phyloP scores from a whole-genome alignment of 1,140 invertebrate species.

The Hetaerina americana region DNA sequence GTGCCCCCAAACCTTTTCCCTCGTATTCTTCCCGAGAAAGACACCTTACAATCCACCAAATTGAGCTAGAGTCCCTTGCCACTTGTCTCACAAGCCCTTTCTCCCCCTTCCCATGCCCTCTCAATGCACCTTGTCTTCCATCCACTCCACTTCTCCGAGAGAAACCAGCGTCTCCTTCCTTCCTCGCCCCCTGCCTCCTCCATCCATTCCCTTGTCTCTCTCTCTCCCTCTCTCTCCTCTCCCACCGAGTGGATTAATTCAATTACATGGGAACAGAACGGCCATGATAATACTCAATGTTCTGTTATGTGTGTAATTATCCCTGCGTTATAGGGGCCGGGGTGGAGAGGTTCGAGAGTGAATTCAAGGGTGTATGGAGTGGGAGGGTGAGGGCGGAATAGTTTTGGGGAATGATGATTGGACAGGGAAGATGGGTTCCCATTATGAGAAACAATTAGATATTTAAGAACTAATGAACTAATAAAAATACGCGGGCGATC shows the following conservation, averaged over 20 bases:
- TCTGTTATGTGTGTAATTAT: slow-evolving; percentile 20
- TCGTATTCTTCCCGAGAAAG: not conserved
- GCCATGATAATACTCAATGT: slow-evolving; percentile 16
- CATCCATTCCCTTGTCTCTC: slow-evolving; percentile 8
- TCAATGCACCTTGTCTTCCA: no score
- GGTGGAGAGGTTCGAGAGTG: slow-evolving; percentile 4
- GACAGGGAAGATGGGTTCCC: no score
- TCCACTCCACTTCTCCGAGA: no score
- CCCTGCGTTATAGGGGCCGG: slow-evolving; percentile 17
- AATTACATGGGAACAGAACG: slow-evolving; percentile 14
- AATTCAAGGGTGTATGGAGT: not conserved
- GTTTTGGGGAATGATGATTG: no score
- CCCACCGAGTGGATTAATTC: slow-evolving; percentile 19
- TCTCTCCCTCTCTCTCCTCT: slow-evolving; percentile 8
- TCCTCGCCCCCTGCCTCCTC: no score
- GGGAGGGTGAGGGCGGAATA: slow-evolving; percentile 14
- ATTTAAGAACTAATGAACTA: no score
- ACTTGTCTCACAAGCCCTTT: slow-evolving; percentile 10
- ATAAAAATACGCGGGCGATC: no score
- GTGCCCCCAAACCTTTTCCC: no score
- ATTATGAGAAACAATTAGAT: no score
- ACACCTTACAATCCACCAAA: not conserved
- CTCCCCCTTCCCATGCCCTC: not conserved
- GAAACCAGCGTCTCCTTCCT: no score
- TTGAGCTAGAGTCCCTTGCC: slow-evolving; percentile 25